Percentiles rank a stretch among this genome's conserved stretches.
Conservation (phyloP, 2,797 vertebrate genomes). For the Trematomus bernacchii region DNA sequence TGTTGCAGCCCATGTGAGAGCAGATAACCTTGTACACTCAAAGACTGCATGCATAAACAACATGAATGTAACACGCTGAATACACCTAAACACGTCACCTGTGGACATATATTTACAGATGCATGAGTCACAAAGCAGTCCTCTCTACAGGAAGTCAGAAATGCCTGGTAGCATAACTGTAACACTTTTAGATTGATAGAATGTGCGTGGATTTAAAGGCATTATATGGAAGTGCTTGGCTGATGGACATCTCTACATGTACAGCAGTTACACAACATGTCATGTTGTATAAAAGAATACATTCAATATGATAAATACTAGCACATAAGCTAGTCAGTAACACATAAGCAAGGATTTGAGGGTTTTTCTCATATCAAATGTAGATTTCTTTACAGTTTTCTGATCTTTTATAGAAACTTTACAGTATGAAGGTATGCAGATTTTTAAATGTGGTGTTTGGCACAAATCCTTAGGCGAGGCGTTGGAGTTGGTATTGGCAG, state of each 20-base stretch:
- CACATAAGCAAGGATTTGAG: neutral
- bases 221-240: neutral
- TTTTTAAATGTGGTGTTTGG: neutral
- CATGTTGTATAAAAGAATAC: neutral
- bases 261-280: neutral
- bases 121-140: neutral
- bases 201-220: neutral
- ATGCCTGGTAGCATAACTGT: neutral
- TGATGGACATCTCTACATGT: neutral
- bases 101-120: neutral
- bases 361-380: neutral
- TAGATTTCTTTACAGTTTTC: neutral
- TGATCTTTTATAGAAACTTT: neutral
- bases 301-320: neutral
- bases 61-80: neutral
- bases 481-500: neutral
- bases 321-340: neutral
- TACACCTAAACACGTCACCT: neutral
- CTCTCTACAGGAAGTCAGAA: neutral
- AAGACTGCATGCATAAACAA: neutral
- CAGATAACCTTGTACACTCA: constrained; percentile 3
- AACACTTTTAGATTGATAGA: neutral
- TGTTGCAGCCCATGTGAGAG: neutral
- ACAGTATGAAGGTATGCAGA: neutral
- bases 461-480: neutral